Evolutionary conservation across 2,888 invertebrate genomes (phyloP), one percentile per base, ranked within the genome.

Genomic region (Gastrophysa polygoni): DNA sequence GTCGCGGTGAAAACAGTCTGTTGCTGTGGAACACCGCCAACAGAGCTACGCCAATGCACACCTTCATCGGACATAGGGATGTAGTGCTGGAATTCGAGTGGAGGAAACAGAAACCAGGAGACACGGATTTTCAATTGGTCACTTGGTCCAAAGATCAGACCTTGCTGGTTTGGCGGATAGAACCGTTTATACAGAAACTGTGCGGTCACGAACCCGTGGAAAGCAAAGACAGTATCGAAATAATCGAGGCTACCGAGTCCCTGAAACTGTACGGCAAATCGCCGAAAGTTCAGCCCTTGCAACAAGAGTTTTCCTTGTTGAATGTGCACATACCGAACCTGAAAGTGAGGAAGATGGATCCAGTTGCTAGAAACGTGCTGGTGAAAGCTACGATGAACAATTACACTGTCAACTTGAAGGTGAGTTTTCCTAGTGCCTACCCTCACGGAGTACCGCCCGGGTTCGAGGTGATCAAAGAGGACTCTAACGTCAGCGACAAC

Each of bases 71-170:
- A 0, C 96, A 97, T 76, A 91, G 92, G 6, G 96, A 97, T 83
- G 95, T 95, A 47, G 94, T 98, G 5, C 85, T 96, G 61, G 96
- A 97, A 75, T 97, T 97, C 86, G 94, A 95, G 68, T 97, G 96
- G 96, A 86, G 95, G 56, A 91, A 91, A 66, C 88, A 89, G 75
- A 83, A 82, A 69, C 75, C 77, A 34, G 83, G 83, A 63, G 82
- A 80, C 51, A 74, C 84, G 14, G 92, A 92, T 75, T 91, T 89
- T 76, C 94, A 97, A 78, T 83, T 98, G 48, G 90, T 97, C 0
- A 96, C 96, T 1, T 98, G 97, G 97, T 95, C 95, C 0, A 89
- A 94, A 77, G 97, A 98, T 84, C 95, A 96, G 77, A 93, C 91
- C 11, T 84, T 98, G 38, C 86, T 96, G 56, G 89, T 96, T 18